phyloP scores from a whole-genome alignment of 2,797 vertebrate species.

The Sebastes jordani region DNA sequence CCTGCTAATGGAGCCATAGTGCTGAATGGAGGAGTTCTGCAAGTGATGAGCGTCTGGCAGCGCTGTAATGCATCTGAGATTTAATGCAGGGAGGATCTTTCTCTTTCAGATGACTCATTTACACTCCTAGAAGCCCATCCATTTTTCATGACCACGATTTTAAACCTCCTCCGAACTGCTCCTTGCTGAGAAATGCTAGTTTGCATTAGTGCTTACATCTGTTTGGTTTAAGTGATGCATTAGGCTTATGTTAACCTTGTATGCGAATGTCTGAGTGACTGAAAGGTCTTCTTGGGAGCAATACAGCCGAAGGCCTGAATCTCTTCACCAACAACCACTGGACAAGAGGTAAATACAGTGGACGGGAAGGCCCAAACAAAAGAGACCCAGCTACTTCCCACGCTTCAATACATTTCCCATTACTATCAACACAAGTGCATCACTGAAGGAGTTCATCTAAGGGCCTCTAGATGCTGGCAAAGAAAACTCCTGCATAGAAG shows the following conservation, averaged over 20 bases:
- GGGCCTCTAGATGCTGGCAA: not conserved
- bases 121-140: slow-evolving; percentile 26
- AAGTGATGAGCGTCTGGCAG: slow-evolving; percentile 10
- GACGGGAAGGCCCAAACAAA: not conserved
- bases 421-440: not conserved
- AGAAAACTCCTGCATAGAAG: not conserved
- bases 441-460: not conserved
- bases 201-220: slow-evolving; percentile 17
- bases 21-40: slow-evolving; percentile 40
- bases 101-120: slow-evolving; percentile 48
- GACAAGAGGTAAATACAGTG: not conserved
- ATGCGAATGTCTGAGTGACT: not conserved
- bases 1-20: slow-evolving; percentile 54
- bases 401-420: not conserved
- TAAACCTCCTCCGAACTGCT: not conserved
- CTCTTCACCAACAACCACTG: not conserved
- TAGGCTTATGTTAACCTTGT: slow-evolving; percentile 13
- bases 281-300: not conserved
- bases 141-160: slow-evolving; percentile 51
- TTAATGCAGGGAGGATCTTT: slow-evolving; percentile 47
- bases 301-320: not conserved
- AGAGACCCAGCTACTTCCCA: not conserved
- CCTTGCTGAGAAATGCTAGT: slow-evolving; percentile 4
- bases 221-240: slow-evolving; percentile 11
- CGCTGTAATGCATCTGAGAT: slow-evolving; percentile 41